A percentile compares a stretch with the other conserved stretches of the same genome.
Evolutionary conservation across 1,140 invertebrate genomes (phyloP).

Genomic region (Carcinoscorpius rotundicauda): DNA sequence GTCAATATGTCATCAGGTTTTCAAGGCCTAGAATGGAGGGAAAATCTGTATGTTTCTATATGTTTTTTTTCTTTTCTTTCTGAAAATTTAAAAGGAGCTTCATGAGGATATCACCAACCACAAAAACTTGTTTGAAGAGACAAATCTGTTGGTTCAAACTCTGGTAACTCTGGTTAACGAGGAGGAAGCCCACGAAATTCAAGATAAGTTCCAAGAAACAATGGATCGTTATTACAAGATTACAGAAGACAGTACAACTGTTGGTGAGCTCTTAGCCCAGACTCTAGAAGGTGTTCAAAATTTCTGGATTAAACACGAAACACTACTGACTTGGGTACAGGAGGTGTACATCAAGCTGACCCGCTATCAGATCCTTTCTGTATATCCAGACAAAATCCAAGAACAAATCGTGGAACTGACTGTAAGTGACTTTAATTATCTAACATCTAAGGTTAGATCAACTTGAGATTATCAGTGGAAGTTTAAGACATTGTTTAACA

Average conservation of each 20-base stretch:
- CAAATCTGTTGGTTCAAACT: conserved; percentile 72
- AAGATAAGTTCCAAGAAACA: conserved; percentile 70
- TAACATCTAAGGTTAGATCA: no score
- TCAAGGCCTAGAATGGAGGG: no score
- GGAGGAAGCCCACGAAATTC: conserved; percentile 71
- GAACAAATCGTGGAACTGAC: conserved; percentile 85
- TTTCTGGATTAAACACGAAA: conserved; percentile 82
- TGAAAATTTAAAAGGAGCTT: conserved; percentile 40
- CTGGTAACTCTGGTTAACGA: conserved; percentile 83
- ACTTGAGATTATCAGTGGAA: no score
- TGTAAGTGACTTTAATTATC: conserved; percentile 32
- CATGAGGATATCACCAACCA: conserved; percentile 79
- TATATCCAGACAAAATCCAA: conserved; percentile 78
- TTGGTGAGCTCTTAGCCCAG: conserved; percentile 60
- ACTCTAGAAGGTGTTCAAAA: conserved; percentile 72
- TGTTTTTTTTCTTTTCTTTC: conserved; percentile 24
- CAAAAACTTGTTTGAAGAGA: conserved; percentile 68
- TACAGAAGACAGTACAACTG: conserved; percentile 68
- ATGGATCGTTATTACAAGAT: conserved; percentile 69
- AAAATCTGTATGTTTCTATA: no score
- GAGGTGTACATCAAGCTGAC: conserved; percentile 64
- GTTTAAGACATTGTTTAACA: no score
- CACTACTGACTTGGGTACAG: conserved; percentile 86
- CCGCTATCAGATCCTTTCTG: conserved; percentile 65
- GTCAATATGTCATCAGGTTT: no score